Evolutionary conservation across 2,888 invertebrate species (phyloP), one percentile per base, ranked within the genome.

Genomic region (Creontiades dilutus): DNA sequence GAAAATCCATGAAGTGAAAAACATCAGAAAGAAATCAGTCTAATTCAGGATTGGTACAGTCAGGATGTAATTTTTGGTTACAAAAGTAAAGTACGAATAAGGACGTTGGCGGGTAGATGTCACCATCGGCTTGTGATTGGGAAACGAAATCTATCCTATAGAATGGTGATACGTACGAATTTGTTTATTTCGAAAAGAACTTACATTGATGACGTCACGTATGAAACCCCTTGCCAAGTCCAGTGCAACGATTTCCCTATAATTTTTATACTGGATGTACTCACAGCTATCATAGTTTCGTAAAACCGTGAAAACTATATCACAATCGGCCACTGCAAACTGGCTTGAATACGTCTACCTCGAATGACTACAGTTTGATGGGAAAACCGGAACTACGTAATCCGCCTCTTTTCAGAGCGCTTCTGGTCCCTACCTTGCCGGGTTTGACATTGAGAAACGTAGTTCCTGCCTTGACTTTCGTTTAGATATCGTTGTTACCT

Each of bases 181-280:
- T n/a, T n/a, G n/a, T n/a, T n/a, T n/a, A n/a, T 37, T 37, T 37
- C 37, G 37, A 4, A 37, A 37, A 68, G 4, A 27, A 61, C 85
- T 85, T 57, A 85, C 85, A 85, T 16, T 11, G 57, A 57, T 13
- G 57, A 12, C 12, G 52, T 82, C 7, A 37, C 61, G 57, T 85
- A 19, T 37, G 57, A 61, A 19, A 85, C 61, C 0, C 85, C 85
- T 0, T 85, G 55, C 57, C 57, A 85, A 5, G 85, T 85, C 85
- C 85, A 85, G 27, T 23, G 19, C 37, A 85, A 61, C 0, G 85
- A 37, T 46, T 19, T 78, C 1, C 78, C 78, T 46, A 78, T 16
- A 5, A n/a, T 19, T 78, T 19, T 46, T n/a, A 78, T 78, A 78
- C 78, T 78, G 19, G 78, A 78, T 78, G 37, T 68, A 68, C 68